Percentiles rank a stretch among this genome's conserved stretches.
phyloP scores from a whole-genome alignment of 2,797 vertebrate species.

The Orientallactaga sibirica region DNA sequence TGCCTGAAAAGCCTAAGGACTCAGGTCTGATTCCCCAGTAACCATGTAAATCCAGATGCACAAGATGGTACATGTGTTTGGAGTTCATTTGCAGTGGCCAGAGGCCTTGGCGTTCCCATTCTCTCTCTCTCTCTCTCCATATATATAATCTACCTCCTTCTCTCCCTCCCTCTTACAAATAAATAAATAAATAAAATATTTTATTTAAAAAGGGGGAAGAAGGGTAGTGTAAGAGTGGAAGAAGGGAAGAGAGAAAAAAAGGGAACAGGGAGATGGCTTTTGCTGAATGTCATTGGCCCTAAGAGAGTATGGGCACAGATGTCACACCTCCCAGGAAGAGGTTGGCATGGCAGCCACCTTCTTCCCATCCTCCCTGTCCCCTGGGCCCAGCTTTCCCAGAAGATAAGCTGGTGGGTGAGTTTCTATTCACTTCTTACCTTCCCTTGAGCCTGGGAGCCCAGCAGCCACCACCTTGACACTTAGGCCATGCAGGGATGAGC shows the following conservation, averaged over 20 bases:
- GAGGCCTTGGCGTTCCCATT: too few species aligned
- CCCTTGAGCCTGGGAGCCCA: constrained; percentile 22
- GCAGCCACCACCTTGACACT: neutral
- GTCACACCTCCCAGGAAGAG: neutral
- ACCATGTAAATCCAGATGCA: too few species aligned
- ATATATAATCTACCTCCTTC: too few species aligned
- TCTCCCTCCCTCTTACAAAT: too few species aligned
- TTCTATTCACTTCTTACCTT: neutral
- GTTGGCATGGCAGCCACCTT: constrained; percentile 45
- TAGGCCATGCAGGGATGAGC: neutral
- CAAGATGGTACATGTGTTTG: too few species aligned
- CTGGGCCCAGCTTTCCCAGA: constrained; percentile 18
- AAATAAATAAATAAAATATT: too few species aligned
- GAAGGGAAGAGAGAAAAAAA: neutral
- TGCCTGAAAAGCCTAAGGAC: too few species aligned
- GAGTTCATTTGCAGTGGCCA: too few species aligned
- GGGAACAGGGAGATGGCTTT: neutral
- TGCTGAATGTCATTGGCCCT: neutral
- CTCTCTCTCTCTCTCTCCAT: too few species aligned
- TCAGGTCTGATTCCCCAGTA: too few species aligned
- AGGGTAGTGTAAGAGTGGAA: neutral
- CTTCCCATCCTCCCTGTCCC: neutral
- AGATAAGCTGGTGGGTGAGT: neutral
- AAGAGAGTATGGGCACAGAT: neutral
- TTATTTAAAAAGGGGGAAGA: too few species aligned